phyloP scores from a whole-genome alignment of 2,888 invertebrate species.

The Limnephilus marmoratus region DNA sequence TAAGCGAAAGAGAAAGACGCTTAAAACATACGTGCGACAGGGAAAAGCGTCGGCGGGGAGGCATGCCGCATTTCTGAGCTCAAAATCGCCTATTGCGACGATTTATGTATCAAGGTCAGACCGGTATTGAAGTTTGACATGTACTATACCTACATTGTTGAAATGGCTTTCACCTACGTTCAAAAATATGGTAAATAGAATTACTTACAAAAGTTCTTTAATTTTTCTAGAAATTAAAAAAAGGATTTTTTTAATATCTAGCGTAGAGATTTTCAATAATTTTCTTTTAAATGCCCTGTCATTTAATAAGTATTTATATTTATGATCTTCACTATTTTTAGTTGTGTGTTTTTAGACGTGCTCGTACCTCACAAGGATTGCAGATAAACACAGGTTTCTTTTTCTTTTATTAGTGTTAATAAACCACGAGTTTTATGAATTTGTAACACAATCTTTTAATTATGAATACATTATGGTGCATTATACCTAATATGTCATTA shows the following conservation, averaged over 20 bases:
- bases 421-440: not conserved
- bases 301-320: not conserved
- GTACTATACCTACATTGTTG: not conserved
- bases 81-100: no score
- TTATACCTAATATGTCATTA: not conserved
- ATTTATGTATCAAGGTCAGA: no score
- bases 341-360: not conserved
- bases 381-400: not conserved
- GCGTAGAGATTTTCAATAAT: not conserved
- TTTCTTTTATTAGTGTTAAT: not conserved
- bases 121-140: no score
- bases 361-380: not conserved
- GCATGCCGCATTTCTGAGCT: no score
- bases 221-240: not conserved
- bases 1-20: no score
- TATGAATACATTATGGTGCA: not conserved
- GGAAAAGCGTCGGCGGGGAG: no score
- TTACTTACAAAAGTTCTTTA: not conserved
- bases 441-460: not conserved
- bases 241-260: no score
- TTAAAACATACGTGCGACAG: no score
- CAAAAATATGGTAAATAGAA: not conserved
- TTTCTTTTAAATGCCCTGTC: not conserved
- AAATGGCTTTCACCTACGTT: not conserved
- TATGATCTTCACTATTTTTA: not conserved